Evolutionary conservation across 2,113 vertebrate species (phyloP).

Genomic region (Ardeotis arabs): DNA sequence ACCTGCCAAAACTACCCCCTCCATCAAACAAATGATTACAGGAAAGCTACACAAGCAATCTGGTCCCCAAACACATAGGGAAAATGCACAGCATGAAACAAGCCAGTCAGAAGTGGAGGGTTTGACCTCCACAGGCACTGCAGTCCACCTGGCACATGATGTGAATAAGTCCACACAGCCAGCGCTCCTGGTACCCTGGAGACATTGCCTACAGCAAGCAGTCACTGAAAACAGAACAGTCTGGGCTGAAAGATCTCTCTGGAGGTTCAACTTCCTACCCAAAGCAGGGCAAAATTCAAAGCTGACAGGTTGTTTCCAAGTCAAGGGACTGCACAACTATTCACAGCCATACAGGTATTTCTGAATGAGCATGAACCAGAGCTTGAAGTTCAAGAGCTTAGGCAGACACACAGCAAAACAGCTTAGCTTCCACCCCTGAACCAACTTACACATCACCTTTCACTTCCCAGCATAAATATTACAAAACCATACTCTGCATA

Average conservation of each 20-base stretch:
- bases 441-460: rapidly evolving
- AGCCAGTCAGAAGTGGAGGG: background rate
- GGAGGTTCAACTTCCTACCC: background rate
- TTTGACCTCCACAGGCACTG: rapidly evolving
- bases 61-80: rapidly evolving
- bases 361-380: background rate
- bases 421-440: background rate
- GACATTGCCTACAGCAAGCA: rapidly evolving
- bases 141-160: rapidly evolving
- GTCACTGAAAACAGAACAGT: rapidly evolving
- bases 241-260: background rate
- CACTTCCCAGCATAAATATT: rapidly evolving
- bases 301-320: background rate
- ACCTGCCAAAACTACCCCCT: background rate
- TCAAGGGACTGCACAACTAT: background rate
- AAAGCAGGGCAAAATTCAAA: background rate
- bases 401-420: rapidly evolving
- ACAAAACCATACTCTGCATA: rapidly evolving
- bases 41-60: background rate
- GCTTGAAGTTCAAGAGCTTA: rapidly evolving
- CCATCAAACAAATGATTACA: background rate
- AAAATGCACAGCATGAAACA: rapidly evolving
- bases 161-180: rapidly evolving
- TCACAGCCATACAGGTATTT: background rate
- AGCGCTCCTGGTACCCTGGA: background rate